Conservation (phyloP, 2,113 vertebrate genomes). For the Elachura formosa region DNA sequence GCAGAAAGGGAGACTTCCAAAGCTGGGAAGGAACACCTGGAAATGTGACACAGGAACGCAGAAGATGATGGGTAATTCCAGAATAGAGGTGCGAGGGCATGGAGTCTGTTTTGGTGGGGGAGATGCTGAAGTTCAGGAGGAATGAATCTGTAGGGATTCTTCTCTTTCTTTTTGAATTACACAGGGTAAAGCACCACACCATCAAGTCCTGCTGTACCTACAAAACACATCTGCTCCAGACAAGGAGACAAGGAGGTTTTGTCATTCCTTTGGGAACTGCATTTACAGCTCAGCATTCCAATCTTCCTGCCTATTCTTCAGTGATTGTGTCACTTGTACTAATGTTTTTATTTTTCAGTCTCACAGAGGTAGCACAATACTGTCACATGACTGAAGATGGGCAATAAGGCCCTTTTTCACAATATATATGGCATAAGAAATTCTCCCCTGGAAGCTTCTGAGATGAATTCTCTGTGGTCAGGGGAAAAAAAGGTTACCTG, state of each 20-base stretch:
- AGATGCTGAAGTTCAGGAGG: background rate
- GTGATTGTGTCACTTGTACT: accelerated
- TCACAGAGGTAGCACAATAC: background rate
- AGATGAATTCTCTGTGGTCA: background rate
- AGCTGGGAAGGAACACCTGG: background rate
- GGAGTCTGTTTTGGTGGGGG: background rate
- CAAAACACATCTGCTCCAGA: background rate
- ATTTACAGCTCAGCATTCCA: background rate
- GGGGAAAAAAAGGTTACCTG: background rate
- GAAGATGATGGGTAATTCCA: background rate
- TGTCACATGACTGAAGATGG: background rate
- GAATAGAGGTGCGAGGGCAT: background rate
- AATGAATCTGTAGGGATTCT: background rate
- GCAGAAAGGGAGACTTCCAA: background rate
- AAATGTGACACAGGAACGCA: background rate
- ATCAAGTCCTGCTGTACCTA: background rate
- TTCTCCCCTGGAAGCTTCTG: background rate
- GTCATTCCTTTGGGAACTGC: background rate
- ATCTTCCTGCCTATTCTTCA: background rate
- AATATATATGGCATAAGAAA: background rate
- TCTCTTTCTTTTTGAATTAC: background rate
- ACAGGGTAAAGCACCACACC: background rate
- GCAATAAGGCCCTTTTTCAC: background rate
- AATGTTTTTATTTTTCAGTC: background rate
- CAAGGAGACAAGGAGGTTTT: background rate